These are phyloP conservation scores for Sus cebifrons DNA, from an alignment of 2,797 vertebrate species.

Conservation along the genomic window DNA sequence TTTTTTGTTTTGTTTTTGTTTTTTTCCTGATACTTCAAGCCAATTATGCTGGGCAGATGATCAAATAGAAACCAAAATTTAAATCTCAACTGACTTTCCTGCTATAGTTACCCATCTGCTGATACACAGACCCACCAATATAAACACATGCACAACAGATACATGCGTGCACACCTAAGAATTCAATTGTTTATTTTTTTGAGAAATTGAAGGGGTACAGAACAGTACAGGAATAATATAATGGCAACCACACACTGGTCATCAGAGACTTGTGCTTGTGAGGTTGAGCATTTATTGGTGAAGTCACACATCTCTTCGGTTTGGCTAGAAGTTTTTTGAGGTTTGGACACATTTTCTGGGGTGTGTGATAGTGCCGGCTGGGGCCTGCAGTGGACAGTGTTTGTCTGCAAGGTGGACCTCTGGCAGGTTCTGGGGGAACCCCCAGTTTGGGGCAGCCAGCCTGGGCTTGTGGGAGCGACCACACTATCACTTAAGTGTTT, in stretches of 20 bases:
- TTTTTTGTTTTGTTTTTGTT: not conserved
- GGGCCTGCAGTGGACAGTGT: not conserved
- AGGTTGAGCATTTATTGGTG: not conserved
- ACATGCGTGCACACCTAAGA: not conserved
- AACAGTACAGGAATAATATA: not conserved
- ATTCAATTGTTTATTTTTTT: not conserved
- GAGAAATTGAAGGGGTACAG: not conserved
- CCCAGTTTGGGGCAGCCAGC: rapidly evolving
- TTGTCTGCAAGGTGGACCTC: not conserved
- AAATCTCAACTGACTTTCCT: not conserved
- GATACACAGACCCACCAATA: not conserved
- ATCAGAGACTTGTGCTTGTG: not conserved
- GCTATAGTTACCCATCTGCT: not conserved
- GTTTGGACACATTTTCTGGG: not conserved
- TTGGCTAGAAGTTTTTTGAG: not conserved
- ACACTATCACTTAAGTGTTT: not conserved
- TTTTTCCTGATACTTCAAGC: too few relatives aligned
- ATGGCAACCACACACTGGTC: not conserved
- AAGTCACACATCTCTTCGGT: not conserved
- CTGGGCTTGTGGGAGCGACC: not conserved
- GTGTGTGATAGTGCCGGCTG: not conserved
- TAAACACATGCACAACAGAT: not conserved
- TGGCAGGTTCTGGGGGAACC: not conserved
- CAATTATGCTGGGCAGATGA: not conserved
- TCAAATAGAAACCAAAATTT: conserved; percentile 5